Conservation (phyloP, 2,888 invertebrate species). For the Spisula subtruncata region DNA sequence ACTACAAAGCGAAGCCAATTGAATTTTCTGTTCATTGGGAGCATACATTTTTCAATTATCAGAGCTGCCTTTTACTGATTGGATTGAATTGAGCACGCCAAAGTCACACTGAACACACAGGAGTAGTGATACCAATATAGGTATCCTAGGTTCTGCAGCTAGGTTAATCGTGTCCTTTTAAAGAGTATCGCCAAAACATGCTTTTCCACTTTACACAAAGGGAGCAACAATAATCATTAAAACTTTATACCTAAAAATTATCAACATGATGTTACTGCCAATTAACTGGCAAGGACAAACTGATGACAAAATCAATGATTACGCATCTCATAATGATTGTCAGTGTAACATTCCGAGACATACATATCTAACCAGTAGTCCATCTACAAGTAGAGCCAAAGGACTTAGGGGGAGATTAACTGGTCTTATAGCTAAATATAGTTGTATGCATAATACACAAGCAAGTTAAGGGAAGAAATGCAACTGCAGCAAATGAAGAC, state of each 20-base stretch:
- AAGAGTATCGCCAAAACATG: neutral
- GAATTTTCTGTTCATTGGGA: constrained; percentile 45
- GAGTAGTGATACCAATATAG: neutral
- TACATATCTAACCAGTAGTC: neutral
- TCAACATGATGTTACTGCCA: neutral
- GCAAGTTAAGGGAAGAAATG: too few species aligned
- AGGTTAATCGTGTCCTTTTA: neutral
- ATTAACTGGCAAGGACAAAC: neutral
- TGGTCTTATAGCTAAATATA: too few species aligned
- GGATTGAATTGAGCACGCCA: constrained; percentile 38
- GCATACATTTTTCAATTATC: constrained; percentile 38
- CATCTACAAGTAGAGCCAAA: neutral
- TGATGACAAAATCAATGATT: neutral
- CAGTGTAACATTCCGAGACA: neutral
- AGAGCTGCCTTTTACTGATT: constrained; percentile 18
- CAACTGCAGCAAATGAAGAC: too few species aligned
- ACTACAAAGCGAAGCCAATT: constrained; percentile 5
- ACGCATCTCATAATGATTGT: neutral
- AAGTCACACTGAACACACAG: neutral
- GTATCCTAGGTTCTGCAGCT: neutral
- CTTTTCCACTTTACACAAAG: neutral
- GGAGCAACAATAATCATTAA: neutral
- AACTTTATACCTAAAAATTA: neutral
- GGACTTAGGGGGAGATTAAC: too few species aligned
- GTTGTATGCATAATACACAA: too few species aligned